Percentiles rank a stretch among this genome's conserved stretches.
These are phyloP conservation scores for Drosophila pegasa DNA, from an alignment of 2,888 invertebrate genomes.

Conservation along the genomic window DNA sequence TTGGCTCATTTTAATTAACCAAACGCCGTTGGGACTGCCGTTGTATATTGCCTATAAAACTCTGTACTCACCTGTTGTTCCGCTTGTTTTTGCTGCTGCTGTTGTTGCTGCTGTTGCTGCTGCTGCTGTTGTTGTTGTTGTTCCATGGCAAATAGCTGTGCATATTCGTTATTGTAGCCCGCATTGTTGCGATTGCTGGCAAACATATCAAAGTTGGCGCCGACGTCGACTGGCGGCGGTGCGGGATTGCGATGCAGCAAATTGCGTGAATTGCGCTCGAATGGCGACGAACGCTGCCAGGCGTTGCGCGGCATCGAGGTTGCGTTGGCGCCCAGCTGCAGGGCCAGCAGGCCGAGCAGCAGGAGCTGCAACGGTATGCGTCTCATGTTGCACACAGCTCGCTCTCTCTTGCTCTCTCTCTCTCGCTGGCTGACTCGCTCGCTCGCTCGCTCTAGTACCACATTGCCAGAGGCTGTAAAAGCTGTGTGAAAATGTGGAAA, in stretches of 20 bases:
- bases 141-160: constrained; percentile 44
- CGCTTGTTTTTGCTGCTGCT: constrained; percentile 50
- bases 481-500: constrained; percentile 6
- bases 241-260: constrained; percentile 50
- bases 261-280: constrained; percentile 92
- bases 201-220: constrained; percentile 29
- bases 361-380: constrained; percentile 68
- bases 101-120: constrained; percentile 53
- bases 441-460: constrained; percentile 34
- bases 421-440: not conserved
- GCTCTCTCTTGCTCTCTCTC: constrained; percentile 41
- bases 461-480: constrained; percentile 50
- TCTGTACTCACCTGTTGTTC: constrained; percentile 8
- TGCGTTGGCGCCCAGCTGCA: constrained; percentile 78
- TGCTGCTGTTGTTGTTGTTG: constrained; percentile 36
- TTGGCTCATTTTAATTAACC: constrained; percentile 17
- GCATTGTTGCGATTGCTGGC: constrained; percentile 34
- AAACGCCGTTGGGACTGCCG: not conserved
- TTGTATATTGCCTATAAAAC: constrained; percentile 1
- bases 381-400: constrained; percentile 69
- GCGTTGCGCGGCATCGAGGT: constrained; percentile 82
- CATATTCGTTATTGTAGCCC: constrained; percentile 57
- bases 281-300: constrained; percentile 90
- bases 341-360: constrained; percentile 68
- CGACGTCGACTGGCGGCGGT: constrained; percentile 14